Conservation (phyloP, 2,888 invertebrate genomes). For the Polietes domitor region DNA sequence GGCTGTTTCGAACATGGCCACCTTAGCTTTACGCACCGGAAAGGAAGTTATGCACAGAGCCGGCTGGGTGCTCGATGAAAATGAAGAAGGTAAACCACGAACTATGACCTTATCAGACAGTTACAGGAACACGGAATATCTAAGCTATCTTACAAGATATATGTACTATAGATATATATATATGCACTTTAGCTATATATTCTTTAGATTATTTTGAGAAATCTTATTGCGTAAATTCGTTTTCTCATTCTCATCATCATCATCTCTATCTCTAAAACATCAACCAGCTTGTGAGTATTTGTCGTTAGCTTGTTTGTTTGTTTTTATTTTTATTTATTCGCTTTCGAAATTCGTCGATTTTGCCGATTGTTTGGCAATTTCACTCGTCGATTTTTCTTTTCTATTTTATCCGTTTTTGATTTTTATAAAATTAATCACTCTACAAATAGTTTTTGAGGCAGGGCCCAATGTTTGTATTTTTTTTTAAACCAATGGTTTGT, state of each 20-base stretch:
- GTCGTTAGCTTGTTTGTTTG: no score
- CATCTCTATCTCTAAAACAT: not conserved
- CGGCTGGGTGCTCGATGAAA: conserved; percentile 77
- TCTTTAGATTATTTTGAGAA: not conserved
- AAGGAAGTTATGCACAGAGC: conserved; percentile 75
- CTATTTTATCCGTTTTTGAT: not conserved
- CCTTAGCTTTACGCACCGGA: conserved; percentile 63
- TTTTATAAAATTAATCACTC: not conserved
- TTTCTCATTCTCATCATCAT: not conserved
- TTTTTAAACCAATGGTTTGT: conserved; percentile 1
- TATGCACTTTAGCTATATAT: not conserved
- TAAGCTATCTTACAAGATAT: no score
- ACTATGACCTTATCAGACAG: no score
- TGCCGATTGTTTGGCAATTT: not conserved
- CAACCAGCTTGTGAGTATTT: no score
- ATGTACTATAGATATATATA: no score
- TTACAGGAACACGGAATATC: no score
- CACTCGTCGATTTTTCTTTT: not conserved
- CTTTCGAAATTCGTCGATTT: not conserved
- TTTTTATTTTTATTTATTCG: not conserved
- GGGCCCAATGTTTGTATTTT: not conserved
- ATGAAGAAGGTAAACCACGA: conserved; percentile 74
- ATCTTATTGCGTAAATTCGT: not conserved
- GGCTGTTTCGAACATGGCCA: conserved; percentile 62
- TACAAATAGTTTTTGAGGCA: no score